These are phyloP conservation scores for Aphelenchoides avenae DNA, from an alignment of 1,140 invertebrate species.

Conservation along the genomic window DNA sequence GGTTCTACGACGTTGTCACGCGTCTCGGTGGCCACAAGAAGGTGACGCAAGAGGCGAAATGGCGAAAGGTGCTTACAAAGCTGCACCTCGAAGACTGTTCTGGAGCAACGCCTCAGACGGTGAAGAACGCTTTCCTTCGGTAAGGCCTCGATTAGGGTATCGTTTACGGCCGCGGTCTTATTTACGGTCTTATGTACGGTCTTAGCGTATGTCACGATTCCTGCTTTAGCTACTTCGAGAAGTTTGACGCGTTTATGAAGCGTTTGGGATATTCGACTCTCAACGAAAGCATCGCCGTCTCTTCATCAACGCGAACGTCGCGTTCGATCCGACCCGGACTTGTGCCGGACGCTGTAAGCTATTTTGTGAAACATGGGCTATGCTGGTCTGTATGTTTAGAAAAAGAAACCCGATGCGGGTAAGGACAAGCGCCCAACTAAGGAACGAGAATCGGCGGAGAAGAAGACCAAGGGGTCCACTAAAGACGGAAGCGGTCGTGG, in stretches of 20 bases:
- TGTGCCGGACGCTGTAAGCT: no score
- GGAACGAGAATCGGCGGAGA: no score
- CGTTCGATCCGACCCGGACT: no score
- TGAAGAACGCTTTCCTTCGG: slow-evolving; percentile 27
- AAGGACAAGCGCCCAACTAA: no score
- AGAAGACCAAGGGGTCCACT: no score
- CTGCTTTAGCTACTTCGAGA: slow-evolving; percentile 32
- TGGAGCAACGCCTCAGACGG: slow-evolving; percentile 18
- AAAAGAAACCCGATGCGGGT: slow-evolving; percentile 6
- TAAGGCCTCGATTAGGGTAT: not conserved
- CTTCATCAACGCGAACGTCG: no score
- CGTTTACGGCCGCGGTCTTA: no score
- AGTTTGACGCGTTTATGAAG: slow-evolving; percentile 35
- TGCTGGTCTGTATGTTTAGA: slow-evolving; percentile 24
- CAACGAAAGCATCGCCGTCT: no score
- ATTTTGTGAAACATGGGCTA: no score
- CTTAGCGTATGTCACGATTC: no score
- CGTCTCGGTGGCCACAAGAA: slow-evolving; percentile 28
- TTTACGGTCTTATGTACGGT: no score
- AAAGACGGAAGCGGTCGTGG: no score
- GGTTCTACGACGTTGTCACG: slow-evolving; percentile 31
- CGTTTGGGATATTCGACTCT: slow-evolving; percentile 31
- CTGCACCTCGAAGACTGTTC: slow-evolving; percentile 16
- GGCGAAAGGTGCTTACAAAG: slow-evolving; percentile 22
- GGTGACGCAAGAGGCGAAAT: slow-evolving; percentile 20